A percentile compares a stretch with the other conserved stretches of the same genome.
Conservation (phyloP, 2,797 vertebrate genomes). For the Gouania willdenowi region DNA sequence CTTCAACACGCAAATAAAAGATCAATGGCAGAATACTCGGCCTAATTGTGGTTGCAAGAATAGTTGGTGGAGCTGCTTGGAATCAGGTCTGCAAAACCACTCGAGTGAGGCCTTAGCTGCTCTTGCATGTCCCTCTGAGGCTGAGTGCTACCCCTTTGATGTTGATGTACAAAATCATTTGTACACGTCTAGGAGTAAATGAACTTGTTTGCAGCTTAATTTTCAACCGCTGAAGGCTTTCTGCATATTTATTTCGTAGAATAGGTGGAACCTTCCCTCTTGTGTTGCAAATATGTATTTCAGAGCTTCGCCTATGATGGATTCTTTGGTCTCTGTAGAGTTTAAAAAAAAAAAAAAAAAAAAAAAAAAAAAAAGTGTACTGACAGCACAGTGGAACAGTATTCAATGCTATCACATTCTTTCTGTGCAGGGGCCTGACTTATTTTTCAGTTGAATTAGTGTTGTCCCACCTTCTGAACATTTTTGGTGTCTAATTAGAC, state of each 20-base stretch:
- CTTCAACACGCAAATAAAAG: slow-evolving; percentile 45
- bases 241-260: slow-evolving; percentile 48
- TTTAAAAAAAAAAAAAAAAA: too few species aligned
- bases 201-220: slow-evolving; percentile 74
- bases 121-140: slow-evolving; percentile 32
- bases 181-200: slow-evolving; percentile 70
- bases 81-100: slow-evolving; percentile 53
- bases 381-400: too few species aligned
- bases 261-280: slow-evolving; percentile 31
- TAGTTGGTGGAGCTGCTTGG: slow-evolving; percentile 32
- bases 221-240: slow-evolving; percentile 60
- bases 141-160: slow-evolving; percentile 63
- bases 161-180: slow-evolving; percentile 74
- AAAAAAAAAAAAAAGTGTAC: too few species aligned
- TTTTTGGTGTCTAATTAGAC: too few species aligned
- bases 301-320: slow-evolving; percentile 3
- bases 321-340: slow-evolving; percentile 4
- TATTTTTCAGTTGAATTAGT: too few species aligned
- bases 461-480: too few species aligned
- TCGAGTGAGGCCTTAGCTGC: slow-evolving; percentile 34
- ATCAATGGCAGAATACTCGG: slow-evolving; percentile 67
- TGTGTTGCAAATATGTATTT: slow-evolving; percentile 9
- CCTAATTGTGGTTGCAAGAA: slow-evolving; percentile 65
- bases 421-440: too few species aligned
- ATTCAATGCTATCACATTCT: too few species aligned